Evolutionary conservation across 2,113 vertebrate genomes (phyloP), one percentile per base, ranked within the genome.

Genomic region (Merops nubicus): DNA sequence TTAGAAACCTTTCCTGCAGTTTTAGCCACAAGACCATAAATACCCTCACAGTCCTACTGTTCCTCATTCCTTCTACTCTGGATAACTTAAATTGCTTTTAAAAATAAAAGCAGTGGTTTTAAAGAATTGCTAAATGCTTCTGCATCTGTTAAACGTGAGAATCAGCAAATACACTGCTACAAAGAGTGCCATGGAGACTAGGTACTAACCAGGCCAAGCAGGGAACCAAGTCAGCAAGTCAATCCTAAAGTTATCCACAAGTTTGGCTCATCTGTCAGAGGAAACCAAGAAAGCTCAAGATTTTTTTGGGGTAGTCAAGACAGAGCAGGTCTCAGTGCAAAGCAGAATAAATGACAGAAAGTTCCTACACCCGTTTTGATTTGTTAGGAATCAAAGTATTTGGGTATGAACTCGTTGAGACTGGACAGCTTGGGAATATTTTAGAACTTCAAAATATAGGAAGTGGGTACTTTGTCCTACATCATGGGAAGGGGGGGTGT

Each of bases 381-480:
- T 86, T 21, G 31, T 20, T 54, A 43, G 5, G 12, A 54, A 78
- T 21, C 26, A 6, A 34, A 89, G 12, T 3, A 14, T 47, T 80
- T n/a, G 9, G 6, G 9, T 15, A 4, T 4, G 36, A 68, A 16
- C 6, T 36, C 12, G 4, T 1, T 15, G 54, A 74, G 54, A 70
- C 4, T 14, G 28, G 11, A 38, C n/a, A 69, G 11, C 28, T 19
- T 4, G 5, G 40, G 33, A 31, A n/a, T 28, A 47, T 8, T 53
- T 53, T 10, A 34, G 65, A 72, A 19, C 12, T 65, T 38, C 12
- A 42, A 45, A n/a, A 7, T 15, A 8, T 1, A n/a, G 65, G 69
- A 54, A 31, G 40, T 0, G 1, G 18, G 23, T 21, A 40, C 42
- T 74, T 50, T 8, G 5, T 15, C 51, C 31, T 31, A 3, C 0